Conservation (phyloP, 2,797 vertebrate species). For the Chelon auratus region DNA sequence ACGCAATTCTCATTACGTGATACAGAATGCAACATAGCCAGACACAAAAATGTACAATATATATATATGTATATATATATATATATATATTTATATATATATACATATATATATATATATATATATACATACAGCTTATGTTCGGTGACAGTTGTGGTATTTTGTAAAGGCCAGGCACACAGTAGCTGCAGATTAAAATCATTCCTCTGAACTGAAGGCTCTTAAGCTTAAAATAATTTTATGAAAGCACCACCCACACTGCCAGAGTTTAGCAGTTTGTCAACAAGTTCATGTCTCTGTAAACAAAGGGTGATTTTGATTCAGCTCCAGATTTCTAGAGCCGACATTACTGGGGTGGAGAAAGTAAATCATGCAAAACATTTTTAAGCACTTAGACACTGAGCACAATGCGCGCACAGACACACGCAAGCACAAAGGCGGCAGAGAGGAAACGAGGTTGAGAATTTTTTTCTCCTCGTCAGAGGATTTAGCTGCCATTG, state of each 20-base stretch:
- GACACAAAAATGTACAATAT: no score
- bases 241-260: conserved; percentile 5
- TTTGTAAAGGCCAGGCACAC: neutral
- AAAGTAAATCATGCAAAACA: conserved; percentile 52
- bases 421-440: conserved; percentile 28
- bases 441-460: conserved; percentile 48
- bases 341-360: conserved; percentile 38
- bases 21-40: neutral
- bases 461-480: conserved; percentile 53
- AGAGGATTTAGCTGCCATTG: conserved; percentile 72
- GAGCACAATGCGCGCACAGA: conserved; percentile 24
- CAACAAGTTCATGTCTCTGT: conserved; percentile 27
- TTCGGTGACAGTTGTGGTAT: neutral
- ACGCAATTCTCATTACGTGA: neutral
- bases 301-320: conserved; percentile 46
- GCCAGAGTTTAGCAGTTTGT: conserved; percentile 28
- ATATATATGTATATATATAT: no score
- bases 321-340: conserved; percentile 42
- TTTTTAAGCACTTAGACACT: conserved; percentile 34
- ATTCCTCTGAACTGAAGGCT: conserved; percentile 3
- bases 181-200: conserved; percentile 19
- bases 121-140: neutral
- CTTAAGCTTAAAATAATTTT: conserved; percentile 6
- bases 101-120: no score
- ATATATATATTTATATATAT: no score